Evolutionary conservation across 2,113 vertebrate genomes (phyloP), one percentile per base, ranked within the genome.

Genomic region (Tachuris rubrigastra): DNA sequence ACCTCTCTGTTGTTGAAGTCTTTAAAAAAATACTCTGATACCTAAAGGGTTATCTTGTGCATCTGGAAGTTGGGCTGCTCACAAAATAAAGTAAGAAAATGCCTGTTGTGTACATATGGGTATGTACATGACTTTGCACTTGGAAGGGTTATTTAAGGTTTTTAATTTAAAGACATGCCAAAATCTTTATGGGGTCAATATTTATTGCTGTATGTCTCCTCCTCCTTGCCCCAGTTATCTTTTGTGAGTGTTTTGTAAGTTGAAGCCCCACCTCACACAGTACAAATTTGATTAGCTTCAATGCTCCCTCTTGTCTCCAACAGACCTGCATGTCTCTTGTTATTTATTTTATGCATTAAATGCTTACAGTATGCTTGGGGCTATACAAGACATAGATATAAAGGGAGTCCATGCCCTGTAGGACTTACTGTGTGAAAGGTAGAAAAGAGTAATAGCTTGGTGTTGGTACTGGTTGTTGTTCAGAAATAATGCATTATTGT

Each of bases 301-400:
- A 4, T 68, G 89, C 44, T 91, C 37, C 30, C 53, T 75, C 60
- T 74, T 65, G 71, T 95, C 95, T 93, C 71, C 81, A 87, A 78
- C 46, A 91, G 78, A 92, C 71, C 80, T 76, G 78, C 59, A 59
- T 90, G 85, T 90, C 93, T 90, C 79, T 95, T 95, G 74, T 82
- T 95, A 76, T 95, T 96, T 96, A 93, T 94, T 96, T 97, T 94
- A 92, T 95, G 84, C 87, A 91, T 96, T 96, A 94, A 97, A 96
- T 96, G 87, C 93, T 95, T 91, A 93, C 67, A 71, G 78, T 93
- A 71, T 89, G 89, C 91, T 92, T 87, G 69, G 73, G 84, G 93
- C 84, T 95, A 81, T 93, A 91, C 67, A 94, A 96, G 93, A 90
- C 85, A 87, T 94, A 95, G 93, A 95, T 94, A 89, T 76, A 91